Base-by-base conservation (phyloP, 2,113 vertebrate genomes). In the Willisornis vidua region DNA sequence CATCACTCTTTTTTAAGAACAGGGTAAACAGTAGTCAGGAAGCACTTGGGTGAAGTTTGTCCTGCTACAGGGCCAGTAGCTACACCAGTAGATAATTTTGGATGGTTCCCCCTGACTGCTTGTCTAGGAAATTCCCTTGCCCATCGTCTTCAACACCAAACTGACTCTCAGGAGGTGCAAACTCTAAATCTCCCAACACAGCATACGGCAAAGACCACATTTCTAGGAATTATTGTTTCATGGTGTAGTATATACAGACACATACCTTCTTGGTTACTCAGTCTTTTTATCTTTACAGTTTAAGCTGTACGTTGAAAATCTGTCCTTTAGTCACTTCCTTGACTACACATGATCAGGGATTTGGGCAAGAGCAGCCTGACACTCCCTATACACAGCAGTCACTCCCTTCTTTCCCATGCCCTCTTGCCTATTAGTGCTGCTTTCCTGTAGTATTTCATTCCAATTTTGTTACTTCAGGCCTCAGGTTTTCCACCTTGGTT, bases 141-240 rank as follows among this genome's bases (percentile, higher is more conserved):
- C 62, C 20, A 2, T 58, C 4, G 1, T 70, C 46, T 73, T 72
- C 54, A 85, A 19, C 18, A 23, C 18, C 48, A 77, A 9, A 49
- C n/a, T 86, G 59, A 33, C n/a, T 85, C 35, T 20, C 16, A 35
- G 66, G 26, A 82, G 61, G 6, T n/a, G 4, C 1, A 5, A 65
- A 41, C 45, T 84, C 25, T 46, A 41, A 25, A 43, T 33, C n/a
- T 93, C 45, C 26, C 3, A 3, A 20, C 19, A 31, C 7, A 31
- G 12, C n/a, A 14, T 14, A 20, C 0, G 0, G 19, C 62, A 19
- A 79, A 48, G 41, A 35, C 49, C 7, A 6, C 10, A 1, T 58
- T 85, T 87, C 12, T 51, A 41, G 49, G 29, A n/a, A 33, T 62
- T 82, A 14, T 5, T 85, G 45, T n/a, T 89, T 66, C 28, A 19